Conservation (phyloP, 1,140 invertebrate species). For the Daktulosphaira vitifoliae region DNA sequence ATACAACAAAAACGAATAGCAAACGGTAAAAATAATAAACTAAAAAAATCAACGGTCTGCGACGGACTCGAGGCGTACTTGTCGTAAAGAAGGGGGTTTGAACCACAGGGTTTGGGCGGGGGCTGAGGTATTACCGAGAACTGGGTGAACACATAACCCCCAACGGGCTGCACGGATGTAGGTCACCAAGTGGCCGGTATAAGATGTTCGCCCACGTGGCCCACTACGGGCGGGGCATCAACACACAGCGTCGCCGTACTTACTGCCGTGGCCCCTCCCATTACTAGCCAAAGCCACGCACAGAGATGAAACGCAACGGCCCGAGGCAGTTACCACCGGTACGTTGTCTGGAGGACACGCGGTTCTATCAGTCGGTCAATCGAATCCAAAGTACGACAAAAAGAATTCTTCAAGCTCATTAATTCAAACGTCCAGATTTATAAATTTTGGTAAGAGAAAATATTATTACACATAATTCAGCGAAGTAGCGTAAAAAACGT, state of each 20-base stretch:
- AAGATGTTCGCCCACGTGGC: background rate
- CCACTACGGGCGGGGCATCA: constrained; percentile 6
- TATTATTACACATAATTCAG: no score
- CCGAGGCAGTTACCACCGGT: constrained; percentile 7
- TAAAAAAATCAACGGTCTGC: no score
- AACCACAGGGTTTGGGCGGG: background rate
- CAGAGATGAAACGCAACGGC: background rate
- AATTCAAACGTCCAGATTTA: no score
- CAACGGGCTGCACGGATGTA: background rate
- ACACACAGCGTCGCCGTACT: background rate
- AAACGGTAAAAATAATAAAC: no score
- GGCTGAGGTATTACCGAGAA: constrained; percentile 11
- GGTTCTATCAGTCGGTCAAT: background rate
- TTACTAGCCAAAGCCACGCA: background rate
- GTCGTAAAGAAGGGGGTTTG: background rate
- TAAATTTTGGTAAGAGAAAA: no score
- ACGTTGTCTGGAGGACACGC: constrained; percentile 19
- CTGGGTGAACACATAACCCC: constrained; percentile 4
- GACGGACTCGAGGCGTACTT: background rate
- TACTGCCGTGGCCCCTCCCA: background rate
- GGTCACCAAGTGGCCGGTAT: constrained; percentile 7
- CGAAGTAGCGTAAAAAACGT: no score
- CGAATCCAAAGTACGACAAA: background rate
- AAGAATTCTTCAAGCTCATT: no score
- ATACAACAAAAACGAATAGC: no score